Evolutionary conservation across 2,888 invertebrate species (phyloP), one percentile per base, ranked within the genome.

Genomic region (Drosophila birchii): DNA sequence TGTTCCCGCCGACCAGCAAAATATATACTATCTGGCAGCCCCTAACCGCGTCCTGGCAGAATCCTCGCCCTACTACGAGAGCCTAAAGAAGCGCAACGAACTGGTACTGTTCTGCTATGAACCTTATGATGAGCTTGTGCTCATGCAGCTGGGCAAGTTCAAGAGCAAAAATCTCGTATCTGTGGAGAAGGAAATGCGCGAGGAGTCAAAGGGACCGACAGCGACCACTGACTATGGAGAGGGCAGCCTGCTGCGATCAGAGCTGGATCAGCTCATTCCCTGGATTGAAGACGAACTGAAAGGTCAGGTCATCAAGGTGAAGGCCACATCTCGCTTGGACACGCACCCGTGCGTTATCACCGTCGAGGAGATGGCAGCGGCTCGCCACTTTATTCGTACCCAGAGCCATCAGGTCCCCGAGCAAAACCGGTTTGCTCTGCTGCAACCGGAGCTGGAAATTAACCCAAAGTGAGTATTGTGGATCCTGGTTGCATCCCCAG

Each of bases 101-200:
- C 98, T 99, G 93, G 98, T 99, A 0, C 92, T 99, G 16, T 99
- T 98, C 93, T 97, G 98, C 90, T 98, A 97, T 88, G 99, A 99
- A 90, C 96, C 97, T n/a, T 98, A 98, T 86, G 99, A 99, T 92
- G 99, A 99, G 92, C 93, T 99, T 59, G 98, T 98, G 5, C 93
- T 99, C 23, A 95, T 98, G 94, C 98, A 98, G 88, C 93, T 99
- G 63, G 95, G 95, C 5, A 88, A 89, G 76, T 99, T 96, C 91
- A 95, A 95, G 76, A 95, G 95, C 53, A 94, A 95, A 82, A 93
- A 94, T 69, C 93, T 99, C 8, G 95, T 96, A 4, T 98, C 98
- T 0, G 97, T 98, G 1, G 99, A 99, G 92, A 98, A 97, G 90
- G 98, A 98, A 92, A 96, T 98, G 95, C 94, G 96, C 58, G 95